Base-by-base conservation (phyloP, 2,888 invertebrate species). In the Eristalinus aeneus region DNA sequence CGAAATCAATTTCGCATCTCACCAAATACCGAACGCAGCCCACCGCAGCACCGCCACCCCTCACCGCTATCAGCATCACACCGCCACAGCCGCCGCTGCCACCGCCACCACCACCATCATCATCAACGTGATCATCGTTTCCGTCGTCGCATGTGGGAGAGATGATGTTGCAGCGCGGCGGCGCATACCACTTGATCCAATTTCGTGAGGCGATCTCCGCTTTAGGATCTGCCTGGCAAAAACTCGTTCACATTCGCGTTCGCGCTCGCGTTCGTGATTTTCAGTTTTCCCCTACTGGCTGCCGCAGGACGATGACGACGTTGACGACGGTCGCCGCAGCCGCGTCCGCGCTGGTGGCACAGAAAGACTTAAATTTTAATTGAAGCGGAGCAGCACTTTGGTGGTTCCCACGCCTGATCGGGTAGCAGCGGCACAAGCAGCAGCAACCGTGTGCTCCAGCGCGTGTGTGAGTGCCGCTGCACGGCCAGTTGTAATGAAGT, bases 281-380 rank as follows among this genome's bases (percentile, higher is more conserved):
- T 86, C 60, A 78, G 81, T 81, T 86, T 81, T 77, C 87, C 75
- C 87, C 46, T 77, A 61, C 60, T 27, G 27, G 27, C 46, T 16
- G 46, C 16, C 46, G 46, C 46, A 46, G 46, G 69, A 63, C 34
- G 63, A 61, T 5, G 58, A 60, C 58, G 61, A 46, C 16, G 69
- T 32, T 16, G 63, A 61, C 20, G 58, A 60, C 58, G 61, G 32
- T 2, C 65, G 20, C 39, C 23, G 20, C 64, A 20, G 12, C 56
- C n/a, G 39, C 54, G 34, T 34, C 23, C 56, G 56, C 39, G 1
- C 46, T 46, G 56, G 71, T 77, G 61, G 71, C 69, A 68, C 53
- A 81, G 71, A 74, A 82, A 87, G 78, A 78, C 71, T 87, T 83
- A 56, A 87, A 87, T 83, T 87, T 87, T 87, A 87, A 87, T 87